phyloP scores from a whole-genome alignment of 2,797 vertebrate species.

The Epinephelus coioides region DNA sequence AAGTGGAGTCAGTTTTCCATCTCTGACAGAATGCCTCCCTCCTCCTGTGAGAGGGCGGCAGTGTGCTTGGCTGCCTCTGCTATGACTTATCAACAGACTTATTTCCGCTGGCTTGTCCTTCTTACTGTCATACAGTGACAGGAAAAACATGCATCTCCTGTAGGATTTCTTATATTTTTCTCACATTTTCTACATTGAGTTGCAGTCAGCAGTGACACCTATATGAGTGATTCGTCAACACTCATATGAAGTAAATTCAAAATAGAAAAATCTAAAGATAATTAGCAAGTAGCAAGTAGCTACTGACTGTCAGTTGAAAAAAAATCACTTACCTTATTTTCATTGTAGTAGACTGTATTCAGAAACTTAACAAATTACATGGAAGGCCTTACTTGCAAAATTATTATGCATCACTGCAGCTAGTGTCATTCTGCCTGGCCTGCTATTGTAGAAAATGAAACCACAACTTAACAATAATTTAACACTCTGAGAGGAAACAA shows the following conservation, averaged over 20 bases:
- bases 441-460: constrained; percentile 9
- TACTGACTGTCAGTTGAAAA: neutral
- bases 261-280: neutral
- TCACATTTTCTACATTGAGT: constrained; percentile 27
- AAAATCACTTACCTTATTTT: neutral
- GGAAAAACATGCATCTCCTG: constrained; percentile 32
- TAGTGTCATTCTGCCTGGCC: constrained; percentile 7
- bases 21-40: constrained; percentile 58
- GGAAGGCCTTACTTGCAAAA: neutral
- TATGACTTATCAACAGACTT: constrained; percentile 71
- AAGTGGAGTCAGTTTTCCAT: constrained; percentile 75
- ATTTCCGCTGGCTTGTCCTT: constrained; percentile 73
- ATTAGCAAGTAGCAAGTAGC: neutral
- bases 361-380: neutral
- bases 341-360: neutral
- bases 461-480: constrained; percentile 22
- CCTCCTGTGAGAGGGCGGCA: constrained; percentile 62
- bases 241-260: constrained; percentile 20
- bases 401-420: neutral
- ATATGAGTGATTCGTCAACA: constrained; percentile 1
- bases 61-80: constrained; percentile 67
- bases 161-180: constrained; percentile 33
- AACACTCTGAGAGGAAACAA: neutral
- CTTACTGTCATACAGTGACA: constrained; percentile 56
- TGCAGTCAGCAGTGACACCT: neutral